Base-by-base conservation (phyloP, 1,140 invertebrate genomes). In the Paraescarpia echinospica region DNA sequence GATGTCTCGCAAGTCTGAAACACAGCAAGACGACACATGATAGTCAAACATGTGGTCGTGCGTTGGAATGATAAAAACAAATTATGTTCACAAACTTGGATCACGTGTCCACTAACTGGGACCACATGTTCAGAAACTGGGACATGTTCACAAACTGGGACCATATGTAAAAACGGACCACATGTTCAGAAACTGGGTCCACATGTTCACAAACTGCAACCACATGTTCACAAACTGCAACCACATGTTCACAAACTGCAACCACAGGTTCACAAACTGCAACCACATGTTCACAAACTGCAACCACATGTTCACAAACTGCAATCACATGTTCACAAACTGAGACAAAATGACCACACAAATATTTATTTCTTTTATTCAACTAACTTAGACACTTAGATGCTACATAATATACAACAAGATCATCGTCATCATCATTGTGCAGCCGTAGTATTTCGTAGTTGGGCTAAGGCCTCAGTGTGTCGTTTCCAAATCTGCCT, bases 1-100 rank as follows among this genome's bases (percentile, higher is more conserved):
- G 51, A 96, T 97, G 33, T 96, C 95, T 93, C 97, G 96, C 6
- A 99, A 96, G 96, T 99, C 98, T 97, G 95, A 35, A 92, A 93
- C 89, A 90, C 33, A 89, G 34, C 34, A 41, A 41, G 41, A 12
- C 12, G 89, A 89, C 34, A 89, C n/a, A 5, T 34, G 18, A 33
- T 33, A 34, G 8, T 34, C 34, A 34, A 90, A 90, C 89, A 90
- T 22, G 33, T 33, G 27, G 89, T 34, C 35, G 18, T 33, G 89
- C 89, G 14, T 34, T 12, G 8, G 31, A 12, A 89, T 0, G n/a
- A 31, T 9, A 27, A 33, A 8, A 8, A 89, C n/a, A 6, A 34
- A 89, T n/a, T 33, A 90, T 90, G 34, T 33, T 22, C 33, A 90
- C n/a, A 22, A 22, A 89, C 34, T 89, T 6, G 34, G 89, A 33